Evolutionary conservation across 2,113 vertebrate species (phyloP).

Genomic region (Chinchilla lanigera): DNA sequence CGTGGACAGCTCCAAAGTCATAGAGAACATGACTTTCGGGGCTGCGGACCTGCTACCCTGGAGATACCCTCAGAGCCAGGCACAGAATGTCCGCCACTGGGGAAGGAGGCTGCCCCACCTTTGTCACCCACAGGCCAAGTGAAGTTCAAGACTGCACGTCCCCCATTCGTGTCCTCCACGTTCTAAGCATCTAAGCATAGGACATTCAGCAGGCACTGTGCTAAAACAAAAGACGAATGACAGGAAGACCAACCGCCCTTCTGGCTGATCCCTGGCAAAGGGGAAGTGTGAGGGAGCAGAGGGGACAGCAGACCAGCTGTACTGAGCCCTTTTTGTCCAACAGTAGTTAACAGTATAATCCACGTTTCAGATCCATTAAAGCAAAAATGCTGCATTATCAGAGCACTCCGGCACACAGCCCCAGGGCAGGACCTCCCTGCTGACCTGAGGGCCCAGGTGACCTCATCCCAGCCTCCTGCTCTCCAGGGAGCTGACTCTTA

Average conservation of each 20-base stretch:
- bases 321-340: conserved; percentile 73
- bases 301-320: conserved; percentile 60
- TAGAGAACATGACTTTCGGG: fast-evolving
- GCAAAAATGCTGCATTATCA: conserved; percentile 65
- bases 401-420: conserved; percentile 19
- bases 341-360: conserved; percentile 81
- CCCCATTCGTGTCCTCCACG: background rate
- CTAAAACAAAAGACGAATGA: conserved; percentile 72
- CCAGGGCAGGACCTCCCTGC: conserved; percentile 69
- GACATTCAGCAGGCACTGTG: background rate
- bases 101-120: background rate
- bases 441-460: conserved; percentile 68
- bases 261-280: conserved; percentile 48
- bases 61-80: background rate
- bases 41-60: background rate
- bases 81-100: background rate
- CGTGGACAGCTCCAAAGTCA: background rate
- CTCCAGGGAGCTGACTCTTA: conserved; percentile 64
- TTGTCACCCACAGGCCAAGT: fast-evolving
- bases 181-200: background rate
- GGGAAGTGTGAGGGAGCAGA: conserved; percentile 66
- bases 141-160: background rate
- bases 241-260: conserved; percentile 69
- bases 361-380: conserved; percentile 79
- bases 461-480: conserved; percentile 61